phyloP scores from a whole-genome alignment of 2,797 vertebrate species.

The Gallinago stenura region DNA sequence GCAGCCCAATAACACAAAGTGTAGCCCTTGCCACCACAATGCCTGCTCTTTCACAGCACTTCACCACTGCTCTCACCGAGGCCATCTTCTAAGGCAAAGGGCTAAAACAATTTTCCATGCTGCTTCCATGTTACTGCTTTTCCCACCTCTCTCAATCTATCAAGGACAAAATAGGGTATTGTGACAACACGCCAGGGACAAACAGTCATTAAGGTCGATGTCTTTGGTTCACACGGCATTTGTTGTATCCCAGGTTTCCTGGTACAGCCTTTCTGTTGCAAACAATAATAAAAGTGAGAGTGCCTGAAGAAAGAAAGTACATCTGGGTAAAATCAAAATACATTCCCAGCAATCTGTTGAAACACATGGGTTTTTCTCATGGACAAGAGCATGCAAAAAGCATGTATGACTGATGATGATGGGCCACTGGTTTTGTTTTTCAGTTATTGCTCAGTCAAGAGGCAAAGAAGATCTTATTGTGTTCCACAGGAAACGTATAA shows the following conservation, averaged over 20 bases:
- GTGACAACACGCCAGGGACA: not conserved
- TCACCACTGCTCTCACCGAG: not conserved
- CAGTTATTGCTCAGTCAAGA: not conserved
- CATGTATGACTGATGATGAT: not conserved
- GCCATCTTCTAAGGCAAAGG: not conserved
- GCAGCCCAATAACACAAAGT: not conserved
- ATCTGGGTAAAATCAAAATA: not conserved
- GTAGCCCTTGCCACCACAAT: not conserved
- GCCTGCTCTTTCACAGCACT: not conserved
- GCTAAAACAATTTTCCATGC: not conserved
- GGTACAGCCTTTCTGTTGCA: not conserved
- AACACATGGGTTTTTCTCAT: not conserved
- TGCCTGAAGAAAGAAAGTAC: not conserved
- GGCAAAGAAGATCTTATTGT: not conserved
- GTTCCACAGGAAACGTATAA: not conserved
- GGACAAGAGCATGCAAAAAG: not conserved
- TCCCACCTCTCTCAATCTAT: constrained; percentile 19
- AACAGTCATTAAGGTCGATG: not conserved
- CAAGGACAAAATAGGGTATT: not conserved
- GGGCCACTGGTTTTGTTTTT: not conserved
- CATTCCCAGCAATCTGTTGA: not conserved
- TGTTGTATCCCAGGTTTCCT: not conserved
- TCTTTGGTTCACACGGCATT: not conserved
- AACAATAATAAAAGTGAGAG: not conserved
- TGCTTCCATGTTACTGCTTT: not conserved